Evolutionary conservation across 1,140 invertebrate species (phyloP).

Genomic region (Schlechtendalia chinensis): DNA sequence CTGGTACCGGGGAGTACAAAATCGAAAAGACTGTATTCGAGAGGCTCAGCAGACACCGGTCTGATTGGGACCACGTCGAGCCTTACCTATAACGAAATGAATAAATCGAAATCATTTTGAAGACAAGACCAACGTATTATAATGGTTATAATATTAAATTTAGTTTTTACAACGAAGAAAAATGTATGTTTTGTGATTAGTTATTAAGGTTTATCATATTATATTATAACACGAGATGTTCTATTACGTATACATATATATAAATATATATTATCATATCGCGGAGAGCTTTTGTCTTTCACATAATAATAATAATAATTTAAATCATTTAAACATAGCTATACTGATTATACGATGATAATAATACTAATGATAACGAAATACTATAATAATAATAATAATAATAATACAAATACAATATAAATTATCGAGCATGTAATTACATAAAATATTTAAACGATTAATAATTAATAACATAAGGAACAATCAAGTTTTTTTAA

Average conservation of each 20-base stretch:
- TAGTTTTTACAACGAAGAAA: constrained; percentile 26
- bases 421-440: constrained; percentile 7
- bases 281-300: constrained; percentile 18
- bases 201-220: constrained; percentile 22
- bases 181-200: constrained; percentile 41
- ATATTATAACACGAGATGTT: neutral
- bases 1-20: constrained; percentile 87
- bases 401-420: neutral
- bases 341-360: neutral
- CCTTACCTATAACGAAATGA: constrained; percentile 34
- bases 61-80: constrained; percentile 65
- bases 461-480: constrained; percentile 26
- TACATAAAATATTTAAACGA: constrained; percentile 20
- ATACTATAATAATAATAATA: constrained; percentile 7
- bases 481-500: constrained; percentile 32
- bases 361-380: neutral
- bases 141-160: neutral
- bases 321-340: neutral
- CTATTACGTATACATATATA: neutral
- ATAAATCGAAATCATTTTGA: constrained; percentile 32
- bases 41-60: constrained; percentile 80
- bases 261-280: constrained; percentile 17
- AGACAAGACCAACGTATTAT: constrained; percentile 18
- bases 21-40: constrained; percentile 83
- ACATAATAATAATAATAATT: constrained; percentile 5